Evolutionary conservation across 2,888 invertebrate species (phyloP).

Genomic region (Cecidostiba fungosa): DNA sequence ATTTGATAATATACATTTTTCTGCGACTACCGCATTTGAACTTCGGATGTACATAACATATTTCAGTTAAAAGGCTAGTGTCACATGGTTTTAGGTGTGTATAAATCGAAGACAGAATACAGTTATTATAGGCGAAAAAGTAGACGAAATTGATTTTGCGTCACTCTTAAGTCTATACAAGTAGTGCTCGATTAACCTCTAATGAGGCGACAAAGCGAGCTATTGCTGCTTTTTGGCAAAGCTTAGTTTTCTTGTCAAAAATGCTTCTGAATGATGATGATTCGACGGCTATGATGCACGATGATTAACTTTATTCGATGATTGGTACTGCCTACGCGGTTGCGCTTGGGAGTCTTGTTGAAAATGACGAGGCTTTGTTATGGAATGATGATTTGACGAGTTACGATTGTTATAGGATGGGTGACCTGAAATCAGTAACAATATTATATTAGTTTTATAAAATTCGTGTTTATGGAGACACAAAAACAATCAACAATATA

Average conservation of each 20-base stretch:
- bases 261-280: slow-evolving; percentile 59
- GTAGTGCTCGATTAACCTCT: slow-evolving; percentile 55
- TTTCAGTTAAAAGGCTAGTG: slow-evolving; percentile 53
- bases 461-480: slow-evolving; percentile 44
- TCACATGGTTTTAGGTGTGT: slow-evolving; percentile 54
- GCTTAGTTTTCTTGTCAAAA: slow-evolving; percentile 55
- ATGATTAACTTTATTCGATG: slow-evolving; percentile 74
- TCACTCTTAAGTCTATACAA: slow-evolving; percentile 61
- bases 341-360: slow-evolving; percentile 70
- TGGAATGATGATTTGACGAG: slow-evolving; percentile 79
- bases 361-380: slow-evolving; percentile 72
- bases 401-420: slow-evolving; percentile 76
- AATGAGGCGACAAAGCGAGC: slow-evolving; percentile 58
- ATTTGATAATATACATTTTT: slow-evolving; percentile 59
- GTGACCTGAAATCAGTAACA: slow-evolving; percentile 74
- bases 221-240: slow-evolving; percentile 61
- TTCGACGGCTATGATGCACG: slow-evolving; percentile 67
- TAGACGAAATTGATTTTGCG: slow-evolving; percentile 53
- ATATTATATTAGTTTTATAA: slow-evolving; percentile 55
- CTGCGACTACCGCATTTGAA: slow-evolving; percentile 51
- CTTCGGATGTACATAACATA: slow-evolving; percentile 51
- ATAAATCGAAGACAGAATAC: slow-evolving; percentile 63
- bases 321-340: slow-evolving; percentile 73
- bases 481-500: slow-evolving; percentile 67
- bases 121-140: slow-evolving; percentile 58